Conservation (phyloP, 2,113 vertebrate species). For the Chiloscyllium plagiosum region DNA sequence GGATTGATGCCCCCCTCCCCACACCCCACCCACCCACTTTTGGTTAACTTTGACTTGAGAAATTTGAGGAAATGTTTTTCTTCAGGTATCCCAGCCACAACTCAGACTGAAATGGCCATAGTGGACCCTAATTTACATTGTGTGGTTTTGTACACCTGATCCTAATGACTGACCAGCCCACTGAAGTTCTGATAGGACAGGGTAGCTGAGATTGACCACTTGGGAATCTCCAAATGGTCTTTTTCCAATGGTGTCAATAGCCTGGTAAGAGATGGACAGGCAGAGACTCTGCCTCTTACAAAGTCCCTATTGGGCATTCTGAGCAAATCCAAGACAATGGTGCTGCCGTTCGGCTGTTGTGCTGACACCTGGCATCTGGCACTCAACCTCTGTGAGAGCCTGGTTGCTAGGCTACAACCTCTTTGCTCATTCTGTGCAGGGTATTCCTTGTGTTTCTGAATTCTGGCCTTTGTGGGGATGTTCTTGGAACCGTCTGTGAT, state of each 20-base stretch:
- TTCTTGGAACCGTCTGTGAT: too few species aligned
- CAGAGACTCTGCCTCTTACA: neutral
- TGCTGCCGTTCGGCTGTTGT: neutral
- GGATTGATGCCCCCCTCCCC: neutral
- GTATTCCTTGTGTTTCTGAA: too few species aligned
- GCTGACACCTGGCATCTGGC: too few species aligned
- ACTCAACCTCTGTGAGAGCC: too few species aligned
- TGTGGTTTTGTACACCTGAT: neutral
- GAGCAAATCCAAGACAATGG: neutral
- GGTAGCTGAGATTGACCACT: neutral
- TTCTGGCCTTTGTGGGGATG: too few species aligned
- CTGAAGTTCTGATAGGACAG: neutral
- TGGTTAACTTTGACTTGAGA: neutral
- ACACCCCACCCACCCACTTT: neutral
- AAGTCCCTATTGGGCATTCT: neutral
- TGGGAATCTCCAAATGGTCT: neutral
- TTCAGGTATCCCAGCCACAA: neutral
- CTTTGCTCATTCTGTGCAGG: too few species aligned
- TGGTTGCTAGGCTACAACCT: too few species aligned
- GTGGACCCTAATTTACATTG: neutral
- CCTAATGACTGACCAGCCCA: neutral
- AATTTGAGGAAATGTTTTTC: neutral
- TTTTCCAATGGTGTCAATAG: too few species aligned
- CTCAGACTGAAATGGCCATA: neutral
- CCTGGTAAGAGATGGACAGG: neutral